These are phyloP conservation scores for Zophobas morio DNA, from an alignment of 1,140 invertebrate genomes.

Conservation along the genomic window DNA sequence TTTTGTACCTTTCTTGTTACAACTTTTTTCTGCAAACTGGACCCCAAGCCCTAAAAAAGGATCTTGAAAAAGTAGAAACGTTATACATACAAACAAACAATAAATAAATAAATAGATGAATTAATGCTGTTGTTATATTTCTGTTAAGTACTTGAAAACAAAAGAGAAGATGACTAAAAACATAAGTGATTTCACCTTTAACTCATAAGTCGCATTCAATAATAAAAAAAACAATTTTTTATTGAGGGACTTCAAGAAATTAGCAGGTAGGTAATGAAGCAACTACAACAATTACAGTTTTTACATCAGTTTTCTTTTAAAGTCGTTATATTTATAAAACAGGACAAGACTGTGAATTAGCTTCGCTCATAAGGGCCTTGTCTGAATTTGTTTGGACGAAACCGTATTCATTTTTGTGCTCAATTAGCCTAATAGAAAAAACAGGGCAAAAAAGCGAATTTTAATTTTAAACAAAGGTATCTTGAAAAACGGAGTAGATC, in stretches of 20 bases:
- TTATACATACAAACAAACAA: too few relatives aligned
- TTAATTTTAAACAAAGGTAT: conserved; percentile 23
- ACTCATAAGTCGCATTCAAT: not conserved
- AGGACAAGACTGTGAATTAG: not conserved
- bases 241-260: not conserved
- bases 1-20: conserved; percentile 1
- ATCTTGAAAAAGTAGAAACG: not conserved
- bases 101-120: not conserved
- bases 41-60: not conserved
- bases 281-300: not conserved
- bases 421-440: conserved; percentile 7
- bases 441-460: conserved; percentile 10
- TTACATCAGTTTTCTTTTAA: not conserved
- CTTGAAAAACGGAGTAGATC: conserved; percentile 20
- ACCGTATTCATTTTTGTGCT: not conserved
- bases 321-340: not conserved
- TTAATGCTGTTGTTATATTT: not conserved
- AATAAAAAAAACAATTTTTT: not conserved
- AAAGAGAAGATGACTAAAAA: not conserved
- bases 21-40: not conserved
- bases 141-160: not conserved
- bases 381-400: not conserved
- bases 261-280: not conserved
- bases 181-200: not conserved
- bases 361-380: not conserved